Evolutionary conservation across 2,113 vertebrate species (phyloP).

Genomic region (Syrrhaptes paradoxus): DNA sequence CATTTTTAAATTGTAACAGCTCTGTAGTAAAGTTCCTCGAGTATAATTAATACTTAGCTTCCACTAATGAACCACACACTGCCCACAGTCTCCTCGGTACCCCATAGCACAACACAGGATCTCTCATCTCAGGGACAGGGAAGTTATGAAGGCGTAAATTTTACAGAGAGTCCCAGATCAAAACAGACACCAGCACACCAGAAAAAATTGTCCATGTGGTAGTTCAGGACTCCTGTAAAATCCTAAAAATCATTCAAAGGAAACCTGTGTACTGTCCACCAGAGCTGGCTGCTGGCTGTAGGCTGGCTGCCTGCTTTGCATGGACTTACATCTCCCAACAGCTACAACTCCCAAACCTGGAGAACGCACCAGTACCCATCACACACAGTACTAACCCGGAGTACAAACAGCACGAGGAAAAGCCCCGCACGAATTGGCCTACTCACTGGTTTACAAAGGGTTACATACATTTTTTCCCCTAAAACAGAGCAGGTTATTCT

Average conservation of each 20-base stretch:
- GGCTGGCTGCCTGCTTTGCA: neutral
- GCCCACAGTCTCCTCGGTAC: neutral
- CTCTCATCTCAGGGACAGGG: neutral
- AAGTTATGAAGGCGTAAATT: fast-evolving
- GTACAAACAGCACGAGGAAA: fast-evolving
- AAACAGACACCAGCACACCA: neutral
- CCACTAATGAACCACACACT: fast-evolving
- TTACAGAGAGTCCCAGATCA: neutral
- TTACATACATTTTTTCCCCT: fast-evolving
- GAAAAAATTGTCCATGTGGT: neutral
- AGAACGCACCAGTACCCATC: neutral
- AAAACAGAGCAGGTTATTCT: neutral
- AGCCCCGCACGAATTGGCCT: neutral
- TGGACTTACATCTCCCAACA: neutral
- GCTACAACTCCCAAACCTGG: neutral
- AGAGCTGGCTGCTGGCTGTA: neutral
- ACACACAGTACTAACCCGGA: neutral
- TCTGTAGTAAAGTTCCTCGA: neutral
- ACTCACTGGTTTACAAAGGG: neutral
- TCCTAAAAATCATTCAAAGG: neutral
- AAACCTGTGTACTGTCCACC: neutral
- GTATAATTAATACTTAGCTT: neutral
- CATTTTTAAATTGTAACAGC: neutral
- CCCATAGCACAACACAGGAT: neutral
- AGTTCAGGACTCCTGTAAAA: neutral